Evolutionary conservation across 2,888 invertebrate species (phyloP).

Genomic region (Plagiodera versicolora): DNA sequence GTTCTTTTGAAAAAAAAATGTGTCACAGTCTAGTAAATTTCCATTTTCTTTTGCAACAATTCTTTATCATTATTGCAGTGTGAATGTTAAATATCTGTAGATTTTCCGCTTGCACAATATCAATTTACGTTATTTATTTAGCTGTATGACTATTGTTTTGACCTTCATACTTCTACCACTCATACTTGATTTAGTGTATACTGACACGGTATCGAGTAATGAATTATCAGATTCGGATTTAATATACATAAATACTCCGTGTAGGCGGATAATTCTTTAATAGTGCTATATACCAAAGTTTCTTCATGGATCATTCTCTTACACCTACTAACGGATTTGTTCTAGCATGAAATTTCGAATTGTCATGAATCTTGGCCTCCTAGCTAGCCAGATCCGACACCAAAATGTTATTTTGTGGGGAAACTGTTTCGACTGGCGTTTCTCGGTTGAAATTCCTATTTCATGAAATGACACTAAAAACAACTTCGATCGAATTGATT

Average conservation of each 20-base stretch:
- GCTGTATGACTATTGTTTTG: constrained; percentile 7
- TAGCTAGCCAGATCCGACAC: too few relatives aligned
- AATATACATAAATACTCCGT: neutral
- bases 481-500: too few relatives aligned
- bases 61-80: constrained; percentile 13
- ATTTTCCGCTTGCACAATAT: constrained; percentile 14
- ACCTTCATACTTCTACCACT: constrained; percentile 7
- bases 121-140: constrained; percentile 1
- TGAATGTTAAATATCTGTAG: constrained; percentile 8
- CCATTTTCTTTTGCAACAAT: constrained; percentile 21
- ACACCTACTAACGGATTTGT: neutral
- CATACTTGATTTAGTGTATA: constrained; percentile 3
- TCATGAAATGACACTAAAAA: too few relatives aligned
- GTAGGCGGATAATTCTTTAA: constrained; percentile 6
- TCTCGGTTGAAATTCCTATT: too few relatives aligned
- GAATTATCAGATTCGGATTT: neutral
- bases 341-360: too few relatives aligned
- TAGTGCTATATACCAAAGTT: neutral
- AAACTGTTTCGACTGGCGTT: too few relatives aligned
- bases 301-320: neutral
- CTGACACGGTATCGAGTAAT: constrained; percentile 1
- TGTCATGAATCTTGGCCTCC: too few relatives aligned
- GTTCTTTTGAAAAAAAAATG: constrained; percentile 20
- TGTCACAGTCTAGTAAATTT: constrained; percentile 23
- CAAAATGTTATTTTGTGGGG: too few relatives aligned